Base-by-base conservation (phyloP, 1,140 invertebrate species). In the Lordiphosa stackelbergi region DNA sequence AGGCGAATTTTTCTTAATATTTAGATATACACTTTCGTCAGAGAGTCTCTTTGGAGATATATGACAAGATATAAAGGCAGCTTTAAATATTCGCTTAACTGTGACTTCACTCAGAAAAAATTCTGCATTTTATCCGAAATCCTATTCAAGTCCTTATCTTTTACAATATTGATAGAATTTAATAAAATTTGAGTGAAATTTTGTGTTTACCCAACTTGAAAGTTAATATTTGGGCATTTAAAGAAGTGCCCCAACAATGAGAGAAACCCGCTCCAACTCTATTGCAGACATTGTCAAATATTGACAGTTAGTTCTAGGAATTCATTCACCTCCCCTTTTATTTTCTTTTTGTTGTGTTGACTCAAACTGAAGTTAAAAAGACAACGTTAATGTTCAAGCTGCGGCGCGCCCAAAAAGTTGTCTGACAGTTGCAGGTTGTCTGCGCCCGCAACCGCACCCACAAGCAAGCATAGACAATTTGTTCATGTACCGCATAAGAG, bases 271-370 rank as follows among this genome's bases (percentile, higher is more conserved):
- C 43, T 42, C 36, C 49, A 52, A 52, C 53, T 12, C 7, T 13
- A 36, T 24, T 46, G 53, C 41, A 42, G 34, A 49, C 58, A 66
- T 37, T 41, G 57, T 60, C 64, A 75, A 81, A 79, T 75, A 79
- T 79, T 81, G 74, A 79, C 71, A 46, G 41, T 66, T 62, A 49
- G 43, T 81, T 78, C 74, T 74, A 73, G 70, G 74, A 70, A 78
- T 70, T 53, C 19, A 28, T 38, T 24, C 4, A 5, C 3, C 42
- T 9, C 5, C 45, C 10, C 28, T 66, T 56, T 63, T 59, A 41
- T 53, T 43, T 56, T 54, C 48, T 53, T 49, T 61, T 36, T 16
- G 8, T 19, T 22, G 24, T 71, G 51, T 81, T 66, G 74, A 53
- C 56, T 37, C 49, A 62, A 61, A 55, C 45, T 34, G 8, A 52